Evolutionary conservation across 2,888 invertebrate species (phyloP).

Genomic region (Opisthograptis luteolata): DNA sequence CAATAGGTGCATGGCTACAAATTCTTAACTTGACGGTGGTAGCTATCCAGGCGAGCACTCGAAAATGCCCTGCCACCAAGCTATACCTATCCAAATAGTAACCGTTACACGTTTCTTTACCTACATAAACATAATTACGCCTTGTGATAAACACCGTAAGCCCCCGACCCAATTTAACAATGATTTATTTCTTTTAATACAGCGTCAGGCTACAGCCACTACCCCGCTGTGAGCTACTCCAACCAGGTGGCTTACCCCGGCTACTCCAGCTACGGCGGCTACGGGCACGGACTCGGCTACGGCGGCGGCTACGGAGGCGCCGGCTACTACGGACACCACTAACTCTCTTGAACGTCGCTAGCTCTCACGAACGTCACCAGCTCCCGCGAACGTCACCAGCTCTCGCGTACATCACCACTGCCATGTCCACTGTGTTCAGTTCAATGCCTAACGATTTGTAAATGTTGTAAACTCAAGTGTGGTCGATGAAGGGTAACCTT

Average conservation of each 20-base stretch:
- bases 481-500: conserved; percentile 27
- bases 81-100: too few species aligned
- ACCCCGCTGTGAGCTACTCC: conserved; percentile 51
- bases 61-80: too few species aligned
- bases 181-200: conserved; percentile 18
- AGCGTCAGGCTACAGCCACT: conserved; percentile 47
- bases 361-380: conserved; percentile 19
- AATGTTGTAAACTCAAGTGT: conserved; percentile 26
- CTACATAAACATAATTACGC: too few species aligned
- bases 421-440: conserved; percentile 26
- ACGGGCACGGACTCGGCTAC: conserved; percentile 45
- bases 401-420: conserved; percentile 1
- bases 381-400: conserved; percentile 59
- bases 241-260: conserved; percentile 53
- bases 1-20: too few species aligned
- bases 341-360: conserved; percentile 58
- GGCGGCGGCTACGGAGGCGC: conserved; percentile 52
- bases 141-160: too few species aligned
- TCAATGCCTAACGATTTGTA: conserved; percentile 23
- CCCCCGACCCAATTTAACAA: neutral
- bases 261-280: conserved; percentile 35
- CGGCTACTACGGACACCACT: conserved; percentile 27
- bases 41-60: too few species aligned
- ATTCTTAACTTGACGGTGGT: too few species aligned
- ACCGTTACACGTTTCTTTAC: too few species aligned